Evolutionary conservation across 2,888 invertebrate genomes (phyloP).

Genomic region (Platypus cylindrus): DNA sequence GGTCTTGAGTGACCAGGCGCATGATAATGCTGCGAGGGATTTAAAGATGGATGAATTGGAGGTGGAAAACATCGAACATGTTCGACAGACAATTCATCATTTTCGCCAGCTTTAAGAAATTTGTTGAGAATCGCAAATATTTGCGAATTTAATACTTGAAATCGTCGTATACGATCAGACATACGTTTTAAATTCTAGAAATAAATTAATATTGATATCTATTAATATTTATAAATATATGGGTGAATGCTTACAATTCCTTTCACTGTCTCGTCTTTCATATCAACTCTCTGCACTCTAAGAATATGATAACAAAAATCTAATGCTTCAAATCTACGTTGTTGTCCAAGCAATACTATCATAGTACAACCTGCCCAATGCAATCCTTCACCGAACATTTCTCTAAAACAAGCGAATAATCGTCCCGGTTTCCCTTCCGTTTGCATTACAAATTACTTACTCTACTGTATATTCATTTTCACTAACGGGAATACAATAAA

Average conservation of each 20-base stretch:
- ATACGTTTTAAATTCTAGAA: conserved; percentile 81
- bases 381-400: conserved; percentile 94
- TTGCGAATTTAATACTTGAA: conserved; percentile 97
- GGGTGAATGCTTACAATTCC: conserved; percentile 75
- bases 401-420: conserved; percentile 50
- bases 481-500: conserved; percentile 93
- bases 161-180: conserved; percentile 94
- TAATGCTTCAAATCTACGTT: conserved; percentile 88
- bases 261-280: conserved; percentile 88
- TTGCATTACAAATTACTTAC: conserved; percentile 45
- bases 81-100: conserved; percentile 78
- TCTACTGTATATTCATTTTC: conserved; percentile 95
- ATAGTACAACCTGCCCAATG: conserved; percentile 99
- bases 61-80: conserved; percentile 96
- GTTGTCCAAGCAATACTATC: conserved; percentile 88
- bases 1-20: conserved; percentile 46
- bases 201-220: conserved; percentile 14
- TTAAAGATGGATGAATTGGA: conserved; percentile 66
- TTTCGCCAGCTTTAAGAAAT: conserved; percentile 76
- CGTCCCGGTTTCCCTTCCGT: too few species aligned
- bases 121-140: conserved; percentile 92
- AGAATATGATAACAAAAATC: conserved; percentile 98
- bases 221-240: neutral
- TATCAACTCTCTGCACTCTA: conserved; percentile 88
- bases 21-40: conserved; percentile 42